Percentiles rank a stretch among this genome's conserved stretches.
Evolutionary conservation across 2,888 invertebrate species (phyloP).

Genomic region (Dioctria rufipes): DNA sequence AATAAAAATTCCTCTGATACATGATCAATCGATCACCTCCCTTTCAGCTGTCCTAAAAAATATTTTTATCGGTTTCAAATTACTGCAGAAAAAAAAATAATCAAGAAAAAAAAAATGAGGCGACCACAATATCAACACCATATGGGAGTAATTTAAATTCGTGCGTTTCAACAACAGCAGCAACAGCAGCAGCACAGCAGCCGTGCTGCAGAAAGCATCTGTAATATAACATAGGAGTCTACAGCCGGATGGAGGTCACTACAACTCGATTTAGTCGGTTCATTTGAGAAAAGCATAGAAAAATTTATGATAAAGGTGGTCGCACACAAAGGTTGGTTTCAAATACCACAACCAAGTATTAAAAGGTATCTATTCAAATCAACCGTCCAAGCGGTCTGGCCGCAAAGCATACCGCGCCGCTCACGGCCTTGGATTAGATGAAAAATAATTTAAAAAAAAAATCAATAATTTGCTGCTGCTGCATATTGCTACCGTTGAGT

Average conservation of each 20-base stretch:
- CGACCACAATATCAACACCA: slow-evolving; percentile 40
- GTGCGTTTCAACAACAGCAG: slow-evolving; percentile 19
- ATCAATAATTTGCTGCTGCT: slow-evolving; percentile 1
- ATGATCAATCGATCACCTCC: slow-evolving; percentile 46
- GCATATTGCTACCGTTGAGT: slow-evolving; percentile 2
- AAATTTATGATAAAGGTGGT: background rate
- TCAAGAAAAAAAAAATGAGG: slow-evolving; percentile 40
- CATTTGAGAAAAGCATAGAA: background rate
- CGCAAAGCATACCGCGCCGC: slow-evolving; percentile 30
- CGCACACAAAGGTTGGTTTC: slow-evolving; percentile 8
- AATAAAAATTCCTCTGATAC: slow-evolving; percentile 41
- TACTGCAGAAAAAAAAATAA: slow-evolving; percentile 10
- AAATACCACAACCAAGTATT: background rate
- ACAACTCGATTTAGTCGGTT: background rate
- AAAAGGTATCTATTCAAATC: slow-evolving; percentile 1
- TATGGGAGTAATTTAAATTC: slow-evolving; percentile 43
- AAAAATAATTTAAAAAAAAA: background rate
- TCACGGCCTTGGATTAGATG: slow-evolving; percentile 16
- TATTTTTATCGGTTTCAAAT: slow-evolving; percentile 7
- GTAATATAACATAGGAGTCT: slow-evolving; percentile 19
- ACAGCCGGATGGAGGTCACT: slow-evolving; percentile 31
- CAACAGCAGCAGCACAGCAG: no score
- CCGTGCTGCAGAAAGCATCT: background rate
- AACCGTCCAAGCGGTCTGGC: background rate
- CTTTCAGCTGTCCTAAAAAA: slow-evolving; percentile 44